Evolutionary conservation across 2,888 invertebrate species (phyloP).

Genomic region (Noctua fimbriata): DNA sequence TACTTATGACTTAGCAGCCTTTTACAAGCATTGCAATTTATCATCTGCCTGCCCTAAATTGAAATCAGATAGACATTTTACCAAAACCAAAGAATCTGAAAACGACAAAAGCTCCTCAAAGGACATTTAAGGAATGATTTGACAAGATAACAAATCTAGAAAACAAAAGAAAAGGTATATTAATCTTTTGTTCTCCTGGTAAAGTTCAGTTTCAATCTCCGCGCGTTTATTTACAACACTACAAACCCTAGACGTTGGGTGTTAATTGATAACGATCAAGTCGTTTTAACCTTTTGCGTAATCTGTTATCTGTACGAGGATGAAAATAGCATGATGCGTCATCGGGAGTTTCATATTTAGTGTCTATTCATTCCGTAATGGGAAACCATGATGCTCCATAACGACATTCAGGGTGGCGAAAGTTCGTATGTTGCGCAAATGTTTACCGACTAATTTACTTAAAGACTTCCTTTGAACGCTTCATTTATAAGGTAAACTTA

Average conservation of each 20-base stretch:
- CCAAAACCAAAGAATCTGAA: constrained; percentile 10
- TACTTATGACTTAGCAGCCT: too few species aligned
- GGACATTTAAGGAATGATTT: constrained; percentile 36
- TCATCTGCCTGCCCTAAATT: not conserved
- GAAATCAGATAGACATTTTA: constrained; percentile 27
- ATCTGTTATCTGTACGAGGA: constrained; percentile 55
- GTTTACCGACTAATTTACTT: constrained; percentile 66
- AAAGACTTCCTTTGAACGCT: constrained; percentile 61
- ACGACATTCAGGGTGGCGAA: constrained; percentile 67
- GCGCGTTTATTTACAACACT: constrained; percentile 36
- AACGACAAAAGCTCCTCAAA: constrained; percentile 26
- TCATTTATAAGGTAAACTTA: constrained; percentile 68
- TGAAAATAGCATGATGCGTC: constrained; percentile 63
- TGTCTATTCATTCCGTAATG: constrained; percentile 57
- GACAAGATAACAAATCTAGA: constrained; percentile 31
- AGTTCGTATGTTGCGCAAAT: constrained; percentile 69
- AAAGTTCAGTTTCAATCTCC: constrained; percentile 40
- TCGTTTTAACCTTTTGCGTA: constrained; percentile 56
- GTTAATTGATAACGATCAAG: constrained; percentile 63
- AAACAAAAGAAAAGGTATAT: constrained; percentile 55
- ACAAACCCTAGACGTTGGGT: constrained; percentile 50
- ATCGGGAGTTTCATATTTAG: constrained; percentile 53
- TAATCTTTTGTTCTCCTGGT: constrained; percentile 36
- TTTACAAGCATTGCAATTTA: too few species aligned
- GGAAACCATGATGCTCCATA: constrained; percentile 46